Evolutionary conservation across 1,140 invertebrate species (phyloP).

Genomic region (Teleogryllus occipitalis): DNA sequence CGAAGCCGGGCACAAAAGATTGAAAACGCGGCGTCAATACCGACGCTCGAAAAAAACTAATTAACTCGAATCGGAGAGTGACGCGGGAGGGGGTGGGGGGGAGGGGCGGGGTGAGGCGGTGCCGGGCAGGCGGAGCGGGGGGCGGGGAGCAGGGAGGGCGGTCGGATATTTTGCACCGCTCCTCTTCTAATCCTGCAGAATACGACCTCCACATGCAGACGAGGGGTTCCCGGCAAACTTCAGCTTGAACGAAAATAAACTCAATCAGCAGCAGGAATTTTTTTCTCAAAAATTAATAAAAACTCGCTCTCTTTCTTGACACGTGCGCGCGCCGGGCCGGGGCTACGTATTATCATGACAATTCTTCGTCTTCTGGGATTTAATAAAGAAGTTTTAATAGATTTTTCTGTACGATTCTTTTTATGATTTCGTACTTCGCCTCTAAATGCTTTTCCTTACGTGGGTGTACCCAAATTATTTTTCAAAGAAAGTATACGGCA

Average conservation of each 20-base stretch:
- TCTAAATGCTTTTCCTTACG: too few species aligned
- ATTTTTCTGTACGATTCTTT: background rate
- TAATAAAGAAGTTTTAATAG: conserved; percentile 6
- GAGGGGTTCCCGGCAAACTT: background rate
- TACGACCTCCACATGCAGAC: background rate
- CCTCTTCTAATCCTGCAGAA: background rate
- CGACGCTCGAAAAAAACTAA: too few species aligned
- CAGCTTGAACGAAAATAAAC: background rate
- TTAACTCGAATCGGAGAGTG: too few species aligned
- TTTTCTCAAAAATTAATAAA: background rate
- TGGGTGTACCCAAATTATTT: too few species aligned
- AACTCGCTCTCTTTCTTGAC: background rate
- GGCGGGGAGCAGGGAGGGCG: background rate
- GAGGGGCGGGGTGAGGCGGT: too few species aligned
- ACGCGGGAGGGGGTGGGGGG: too few species aligned
- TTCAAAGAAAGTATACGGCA: too few species aligned
- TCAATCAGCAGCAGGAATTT: background rate
- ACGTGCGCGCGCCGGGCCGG: background rate
- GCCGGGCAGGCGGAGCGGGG: too few species aligned
- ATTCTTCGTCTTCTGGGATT: background rate
- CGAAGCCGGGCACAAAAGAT: too few species aligned
- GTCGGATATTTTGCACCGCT: too few species aligned
- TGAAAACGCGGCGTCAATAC: too few species aligned
- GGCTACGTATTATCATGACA: background rate
- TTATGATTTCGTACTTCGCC: background rate